Conservation (phyloP, 2,888 invertebrate genomes). For the Leuctra nigra region DNA sequence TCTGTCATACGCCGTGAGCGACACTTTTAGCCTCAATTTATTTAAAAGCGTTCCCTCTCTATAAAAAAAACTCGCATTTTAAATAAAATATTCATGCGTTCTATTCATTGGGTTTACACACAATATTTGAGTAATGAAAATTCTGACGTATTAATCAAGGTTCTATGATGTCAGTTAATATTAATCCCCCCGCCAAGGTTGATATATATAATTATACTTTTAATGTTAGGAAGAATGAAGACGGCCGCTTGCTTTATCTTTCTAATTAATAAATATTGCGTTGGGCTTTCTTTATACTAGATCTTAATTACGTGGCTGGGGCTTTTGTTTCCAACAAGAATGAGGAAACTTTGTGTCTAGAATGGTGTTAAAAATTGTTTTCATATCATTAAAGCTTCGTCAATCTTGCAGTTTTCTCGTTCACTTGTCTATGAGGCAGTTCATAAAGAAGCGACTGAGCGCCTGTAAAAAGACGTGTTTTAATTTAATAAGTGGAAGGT, state of each 20-base stretch:
- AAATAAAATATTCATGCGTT: too few species aligned
- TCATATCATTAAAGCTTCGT: slow-evolving; percentile 8
- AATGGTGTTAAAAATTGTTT: slow-evolving; percentile 4
- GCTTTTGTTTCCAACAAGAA: slow-evolving; percentile 2
- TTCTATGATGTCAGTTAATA: not conserved
- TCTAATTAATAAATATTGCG: slow-evolving; percentile 13
- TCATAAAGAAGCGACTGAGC: not conserved
- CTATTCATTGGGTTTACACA: too few species aligned
- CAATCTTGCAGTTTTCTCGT: not conserved
- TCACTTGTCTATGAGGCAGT: not conserved
- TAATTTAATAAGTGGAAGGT: slow-evolving; percentile 6
- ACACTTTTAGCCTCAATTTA: too few species aligned
- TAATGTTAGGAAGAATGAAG: too few species aligned
- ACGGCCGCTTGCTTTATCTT: too few species aligned
- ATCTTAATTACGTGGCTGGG: slow-evolving; percentile 4
- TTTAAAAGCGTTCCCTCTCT: too few species aligned
- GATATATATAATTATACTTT: too few species aligned
- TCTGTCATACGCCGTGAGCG: too few species aligned
- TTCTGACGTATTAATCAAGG: too few species aligned
- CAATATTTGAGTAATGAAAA: too few species aligned
- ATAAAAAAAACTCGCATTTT: too few species aligned
- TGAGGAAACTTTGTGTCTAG: not conserved
- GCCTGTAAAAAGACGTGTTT: not conserved
- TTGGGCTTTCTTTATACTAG: not conserved
- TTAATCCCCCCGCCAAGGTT: not conserved